phyloP scores from a whole-genome alignment of 2,797 vertebrate genomes.

The Australoheros facetus region DNA sequence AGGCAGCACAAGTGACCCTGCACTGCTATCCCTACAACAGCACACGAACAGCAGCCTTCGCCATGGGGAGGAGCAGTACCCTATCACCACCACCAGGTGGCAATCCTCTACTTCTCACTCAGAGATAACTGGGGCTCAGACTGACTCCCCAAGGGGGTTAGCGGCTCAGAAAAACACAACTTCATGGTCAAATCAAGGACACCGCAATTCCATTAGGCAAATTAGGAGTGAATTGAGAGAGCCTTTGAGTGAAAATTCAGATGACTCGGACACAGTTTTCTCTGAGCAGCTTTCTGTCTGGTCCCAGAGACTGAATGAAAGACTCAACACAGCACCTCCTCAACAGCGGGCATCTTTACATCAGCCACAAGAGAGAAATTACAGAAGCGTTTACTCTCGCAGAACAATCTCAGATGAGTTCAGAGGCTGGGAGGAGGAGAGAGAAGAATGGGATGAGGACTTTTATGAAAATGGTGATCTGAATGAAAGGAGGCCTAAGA shows the following conservation, averaged over 20 bases:
- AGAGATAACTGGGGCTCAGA: conserved; percentile 41
- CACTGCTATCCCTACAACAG: conserved; percentile 46
- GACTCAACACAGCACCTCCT: conserved; percentile 45
- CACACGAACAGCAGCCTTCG: conserved; percentile 45
- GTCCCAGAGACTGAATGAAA: conserved; percentile 55
- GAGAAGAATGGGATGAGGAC: conserved; percentile 17
- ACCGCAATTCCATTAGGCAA: conserved; percentile 48
- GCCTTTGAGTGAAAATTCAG: conserved; percentile 64
- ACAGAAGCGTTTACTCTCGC: conserved; percentile 39
- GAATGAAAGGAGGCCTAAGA: conserved; percentile 31
- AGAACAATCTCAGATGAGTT: conserved; percentile 46
- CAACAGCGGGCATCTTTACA: conserved; percentile 27
- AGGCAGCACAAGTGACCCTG: conserved; percentile 68
- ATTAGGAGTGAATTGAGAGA: conserved; percentile 57
- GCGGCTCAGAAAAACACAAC: conserved; percentile 50
- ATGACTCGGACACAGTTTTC: conserved; percentile 66
- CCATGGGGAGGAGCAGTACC: conserved; percentile 50
- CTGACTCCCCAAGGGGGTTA: conserved; percentile 42
- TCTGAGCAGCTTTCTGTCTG: conserved; percentile 50
- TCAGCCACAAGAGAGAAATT: conserved; percentile 26
- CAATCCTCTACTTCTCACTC: conserved; percentile 58
- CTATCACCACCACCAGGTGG: conserved; percentile 62
- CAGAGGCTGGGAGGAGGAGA: conserved; percentile 37
- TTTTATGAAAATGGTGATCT: conserved; percentile 1
- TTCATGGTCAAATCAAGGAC: conserved; percentile 70